A percentile compares a stretch with the other conserved stretches of the same genome.
Conservation (phyloP, 1,140 invertebrate species). For the Drosophila oshimai region DNA sequence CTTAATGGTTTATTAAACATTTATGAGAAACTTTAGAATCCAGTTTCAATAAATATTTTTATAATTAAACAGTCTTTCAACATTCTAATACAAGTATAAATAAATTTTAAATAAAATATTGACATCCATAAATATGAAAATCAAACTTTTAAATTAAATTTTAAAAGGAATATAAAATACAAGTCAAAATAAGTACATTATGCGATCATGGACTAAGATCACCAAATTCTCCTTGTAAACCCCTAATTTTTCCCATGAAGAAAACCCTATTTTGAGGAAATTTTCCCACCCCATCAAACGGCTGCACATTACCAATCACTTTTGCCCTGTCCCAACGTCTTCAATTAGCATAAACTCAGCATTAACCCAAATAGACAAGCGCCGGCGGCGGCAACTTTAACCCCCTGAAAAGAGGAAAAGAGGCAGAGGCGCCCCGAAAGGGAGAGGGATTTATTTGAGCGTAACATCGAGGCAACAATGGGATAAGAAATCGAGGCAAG, state of each 20-base stretch:
- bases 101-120: neutral
- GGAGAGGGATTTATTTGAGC: slow-evolving; percentile 42
- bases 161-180: too few species aligned
- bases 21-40: too few species aligned
- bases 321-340: slow-evolving; percentile 24
- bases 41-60: too few species aligned
- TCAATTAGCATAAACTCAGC: slow-evolving; percentile 50
- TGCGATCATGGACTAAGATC: too few species aligned
- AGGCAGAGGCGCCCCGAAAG: slow-evolving; percentile 1
- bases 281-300: slow-evolving; percentile 31
- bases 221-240: neutral
- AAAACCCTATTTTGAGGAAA: neutral
- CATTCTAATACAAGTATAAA: too few species aligned
- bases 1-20: too few species aligned
- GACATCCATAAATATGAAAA: neutral
- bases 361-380: slow-evolving; percentile 42
- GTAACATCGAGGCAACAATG: slow-evolving; percentile 33
- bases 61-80: too few species aligned
- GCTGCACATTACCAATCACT: slow-evolving; percentile 38
- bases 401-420: slow-evolving; percentile 23
- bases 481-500: slow-evolving; percentile 54
- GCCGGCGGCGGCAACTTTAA: slow-evolving; percentile 5
- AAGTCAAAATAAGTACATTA: too few species aligned
- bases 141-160: neutral
- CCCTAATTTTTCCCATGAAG: neutral